Evolutionary conservation across 2,888 invertebrate genomes (phyloP).

Genomic region (Acronicta alni): DNA sequence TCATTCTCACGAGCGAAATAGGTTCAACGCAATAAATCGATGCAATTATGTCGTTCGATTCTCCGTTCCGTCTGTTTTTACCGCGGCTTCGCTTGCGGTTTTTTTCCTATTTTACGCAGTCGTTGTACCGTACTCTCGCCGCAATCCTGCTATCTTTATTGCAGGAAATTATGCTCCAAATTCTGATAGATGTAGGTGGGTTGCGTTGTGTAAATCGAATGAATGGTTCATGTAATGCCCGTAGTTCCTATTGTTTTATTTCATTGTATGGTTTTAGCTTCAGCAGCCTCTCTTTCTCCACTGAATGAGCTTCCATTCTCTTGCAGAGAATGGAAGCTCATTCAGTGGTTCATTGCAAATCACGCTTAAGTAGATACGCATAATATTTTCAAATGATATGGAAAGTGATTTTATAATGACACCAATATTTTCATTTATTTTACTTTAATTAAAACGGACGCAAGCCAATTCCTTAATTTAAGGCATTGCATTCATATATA

Average conservation of each 20-base stretch:
- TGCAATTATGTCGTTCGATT: slow-evolving; percentile 57
- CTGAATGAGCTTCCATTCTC: no score
- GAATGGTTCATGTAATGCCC: slow-evolving; percentile 12
- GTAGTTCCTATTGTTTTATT: background rate
- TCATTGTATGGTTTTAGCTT: background rate
- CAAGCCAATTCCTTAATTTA: no score
- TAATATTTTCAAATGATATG: no score
- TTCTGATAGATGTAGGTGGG: slow-evolving; percentile 41
- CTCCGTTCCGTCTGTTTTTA: slow-evolving; percentile 44
- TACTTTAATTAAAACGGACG: no score
- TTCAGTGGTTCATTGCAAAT: no score
- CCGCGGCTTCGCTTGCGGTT: slow-evolving; percentile 33
- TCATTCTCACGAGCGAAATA: slow-evolving; percentile 63
- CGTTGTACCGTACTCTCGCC: slow-evolving; percentile 45
- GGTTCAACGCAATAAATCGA: slow-evolving; percentile 54
- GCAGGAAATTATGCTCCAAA: slow-evolving; percentile 59
- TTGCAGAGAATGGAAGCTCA: background rate
- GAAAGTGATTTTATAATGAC: no score
- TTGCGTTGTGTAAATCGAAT: slow-evolving; percentile 32
- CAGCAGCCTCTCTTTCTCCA: no score
- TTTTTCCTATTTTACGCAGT: slow-evolving; percentile 37
- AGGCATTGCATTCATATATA: no score
- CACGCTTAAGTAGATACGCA: background rate
- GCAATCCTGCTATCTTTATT: slow-evolving; percentile 51
- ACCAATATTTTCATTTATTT: no score